Conservation (phyloP, 1,140 invertebrate species). For the Drosophila mayri region DNA sequence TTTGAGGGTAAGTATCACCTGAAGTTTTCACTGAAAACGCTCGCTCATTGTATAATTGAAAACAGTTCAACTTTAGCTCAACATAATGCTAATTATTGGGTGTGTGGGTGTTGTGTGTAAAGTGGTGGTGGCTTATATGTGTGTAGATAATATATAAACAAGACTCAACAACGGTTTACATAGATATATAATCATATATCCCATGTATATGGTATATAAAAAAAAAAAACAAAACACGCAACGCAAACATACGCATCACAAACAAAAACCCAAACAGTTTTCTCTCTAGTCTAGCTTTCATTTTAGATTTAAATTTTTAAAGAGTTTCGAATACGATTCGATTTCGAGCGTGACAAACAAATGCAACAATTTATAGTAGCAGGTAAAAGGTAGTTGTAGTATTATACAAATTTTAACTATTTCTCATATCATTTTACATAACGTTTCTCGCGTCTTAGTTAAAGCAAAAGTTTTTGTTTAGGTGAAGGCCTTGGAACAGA, state of each 20-base stretch:
- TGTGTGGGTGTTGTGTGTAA: conserved; percentile 47
- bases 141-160: conserved; percentile 68
- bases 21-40: conserved; percentile 82
- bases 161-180: conserved; percentile 76
- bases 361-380: conserved; percentile 56
- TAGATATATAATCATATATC: conserved; percentile 40
- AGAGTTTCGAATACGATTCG: conserved; percentile 20
- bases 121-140: conserved; percentile 50
- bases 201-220: conserved; percentile 36
- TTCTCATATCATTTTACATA: conserved; percentile 18
- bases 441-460: conserved; percentile 30
- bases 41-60: conserved; percentile 59
- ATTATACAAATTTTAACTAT: conserved; percentile 39
- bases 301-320: conserved; percentile 27
- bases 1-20: conserved; percentile 66
- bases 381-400: conserved; percentile 22
- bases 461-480: conserved; percentile 50
- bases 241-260: conserved; percentile 53
- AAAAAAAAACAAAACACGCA: conserved; percentile 57
- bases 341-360: conserved; percentile 55
- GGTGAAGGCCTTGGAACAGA: conserved; percentile 48
- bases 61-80: conserved; percentile 46
- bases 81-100: conserved; percentile 70
- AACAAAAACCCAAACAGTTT: conserved; percentile 49
- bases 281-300: conserved; percentile 35